Conservation (phyloP, 2,888 invertebrate species). For the Cataglyphis altisquamis region DNA sequence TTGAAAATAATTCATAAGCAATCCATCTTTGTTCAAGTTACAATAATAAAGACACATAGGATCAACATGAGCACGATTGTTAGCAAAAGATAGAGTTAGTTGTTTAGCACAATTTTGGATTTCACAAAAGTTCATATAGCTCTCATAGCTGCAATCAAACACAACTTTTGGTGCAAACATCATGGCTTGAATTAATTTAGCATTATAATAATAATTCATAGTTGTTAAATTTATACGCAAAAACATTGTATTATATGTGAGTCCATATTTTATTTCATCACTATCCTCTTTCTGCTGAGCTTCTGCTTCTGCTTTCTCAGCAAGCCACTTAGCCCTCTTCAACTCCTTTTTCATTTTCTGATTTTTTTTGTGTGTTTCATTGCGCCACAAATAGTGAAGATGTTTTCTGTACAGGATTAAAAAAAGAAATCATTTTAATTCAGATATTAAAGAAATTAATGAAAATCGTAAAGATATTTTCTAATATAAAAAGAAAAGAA, state of each 20-base stretch:
- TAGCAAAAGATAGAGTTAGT: constrained; percentile 90
- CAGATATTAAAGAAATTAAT: background rate
- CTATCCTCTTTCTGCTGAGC: background rate
- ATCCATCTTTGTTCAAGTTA: constrained; percentile 88
- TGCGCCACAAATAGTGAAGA: constrained; percentile 88
- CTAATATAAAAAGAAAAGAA: background rate
- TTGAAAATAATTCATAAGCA: constrained; percentile 88
- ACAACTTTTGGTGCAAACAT: constrained; percentile 92
- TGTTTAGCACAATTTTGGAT: constrained; percentile 92
- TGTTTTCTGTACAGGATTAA: constrained; percentile 85
- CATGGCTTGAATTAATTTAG: constrained; percentile 85
- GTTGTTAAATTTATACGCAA: constrained; percentile 89
- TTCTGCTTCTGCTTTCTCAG: constrained; percentile 57
- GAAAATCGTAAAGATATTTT: background rate
- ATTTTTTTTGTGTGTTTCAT: constrained; percentile 86
- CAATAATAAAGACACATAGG: constrained; percentile 94
- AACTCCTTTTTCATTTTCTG: constrained; percentile 85
- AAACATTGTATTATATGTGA: constrained; percentile 88
- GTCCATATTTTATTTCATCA: constrained; percentile 63
- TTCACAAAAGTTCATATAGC: constrained; percentile 92
- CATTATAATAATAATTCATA: constrained; percentile 89
- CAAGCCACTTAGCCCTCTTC: constrained; percentile 59
- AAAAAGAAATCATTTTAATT: background rate
- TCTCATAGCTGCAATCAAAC: constrained; percentile 94
- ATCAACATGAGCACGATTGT: constrained; percentile 91